phyloP scores from a whole-genome alignment of 2,797 vertebrate genomes.

The Karalla daura region DNA sequence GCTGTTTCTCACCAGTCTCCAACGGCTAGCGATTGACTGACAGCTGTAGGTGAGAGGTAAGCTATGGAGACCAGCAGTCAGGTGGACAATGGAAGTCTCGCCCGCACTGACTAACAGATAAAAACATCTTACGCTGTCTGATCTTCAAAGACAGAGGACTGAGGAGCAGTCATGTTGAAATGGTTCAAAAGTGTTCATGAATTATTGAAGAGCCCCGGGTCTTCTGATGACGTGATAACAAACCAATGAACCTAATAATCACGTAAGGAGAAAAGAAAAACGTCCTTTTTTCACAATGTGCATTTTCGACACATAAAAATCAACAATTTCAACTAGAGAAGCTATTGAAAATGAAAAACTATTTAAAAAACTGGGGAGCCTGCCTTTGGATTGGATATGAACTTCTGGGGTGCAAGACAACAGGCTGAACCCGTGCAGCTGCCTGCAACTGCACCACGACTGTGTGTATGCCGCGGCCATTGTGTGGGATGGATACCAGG shows the following conservation, averaged over 20 bases:
- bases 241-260: slow-evolving; percentile 44
- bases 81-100: slow-evolving; percentile 69
- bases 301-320: slow-evolving; percentile 2
- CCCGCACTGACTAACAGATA: slow-evolving; percentile 52
- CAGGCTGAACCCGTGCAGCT: slow-evolving; percentile 36
- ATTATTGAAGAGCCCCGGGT: slow-evolving; percentile 64
- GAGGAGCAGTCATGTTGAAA: slow-evolving; percentile 70
- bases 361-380: neutral
- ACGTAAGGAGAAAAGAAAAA: slow-evolving; percentile 15
- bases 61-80: slow-evolving; percentile 77
- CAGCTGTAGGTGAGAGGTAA: slow-evolving; percentile 67
- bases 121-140: slow-evolving; percentile 73
- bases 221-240: slow-evolving; percentile 57
- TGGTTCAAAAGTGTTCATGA: slow-evolving; percentile 61
- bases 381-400: slow-evolving; percentile 4
- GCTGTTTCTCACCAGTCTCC: slow-evolving; percentile 53
- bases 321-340: neutral
- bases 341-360: neutral
- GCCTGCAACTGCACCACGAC: slow-evolving; percentile 40
- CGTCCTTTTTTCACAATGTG: neutral
- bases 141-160: slow-evolving; percentile 74
- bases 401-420: slow-evolving; percentile 47
- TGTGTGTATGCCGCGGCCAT: slow-evolving; percentile 55
- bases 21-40: slow-evolving; percentile 65
- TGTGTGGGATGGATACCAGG: slow-evolving; percentile 68